A percentile compares a stretch with the other conserved stretches of the same genome.
These are phyloP conservation scores for Acanthosepion pharaonis DNA, from an alignment of 2,888 invertebrate species.

Conservation along the genomic window DNA sequence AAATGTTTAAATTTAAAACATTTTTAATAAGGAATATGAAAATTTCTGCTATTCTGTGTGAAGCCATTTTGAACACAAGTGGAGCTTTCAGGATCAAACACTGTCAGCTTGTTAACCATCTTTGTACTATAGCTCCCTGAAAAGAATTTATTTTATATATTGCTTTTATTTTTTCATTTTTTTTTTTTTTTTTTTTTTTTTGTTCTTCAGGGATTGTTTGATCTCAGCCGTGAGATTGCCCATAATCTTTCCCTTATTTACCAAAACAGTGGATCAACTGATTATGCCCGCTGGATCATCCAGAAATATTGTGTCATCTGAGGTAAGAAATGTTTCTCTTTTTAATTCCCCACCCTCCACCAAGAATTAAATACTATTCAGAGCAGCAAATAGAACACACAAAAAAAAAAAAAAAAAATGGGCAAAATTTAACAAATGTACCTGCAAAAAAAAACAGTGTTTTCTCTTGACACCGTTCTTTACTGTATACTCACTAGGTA, in stretches of 20 bases:
- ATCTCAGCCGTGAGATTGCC: slow-evolving; percentile 87
- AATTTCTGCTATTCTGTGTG: too few species aligned
- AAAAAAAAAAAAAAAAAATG: too few species aligned
- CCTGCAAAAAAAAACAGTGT: too few species aligned
- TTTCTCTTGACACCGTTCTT: too few species aligned
- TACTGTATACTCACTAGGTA: too few species aligned
- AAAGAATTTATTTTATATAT: not conserved
- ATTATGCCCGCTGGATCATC: slow-evolving; percentile 85
- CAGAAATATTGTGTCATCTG: slow-evolving; percentile 82
- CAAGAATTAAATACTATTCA: not conserved
- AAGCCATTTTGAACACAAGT: not conserved
- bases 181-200: not conserved
- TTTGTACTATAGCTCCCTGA: not conserved
- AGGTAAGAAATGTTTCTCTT: slow-evolving; percentile 48
- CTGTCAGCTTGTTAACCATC: not conserved
- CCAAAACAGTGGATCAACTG: slow-evolving; percentile 82
- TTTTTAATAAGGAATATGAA: too few species aligned
- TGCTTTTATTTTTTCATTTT: too few species aligned
- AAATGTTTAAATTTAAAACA: too few species aligned
- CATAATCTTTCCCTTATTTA: slow-evolving; percentile 92
- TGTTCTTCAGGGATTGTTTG: slow-evolving; percentile 77
- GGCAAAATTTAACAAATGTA: too few species aligned
- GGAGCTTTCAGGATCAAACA: not conserved
- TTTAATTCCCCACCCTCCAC: not conserved
- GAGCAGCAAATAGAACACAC: not conserved